phyloP scores from a whole-genome alignment of 1,140 invertebrate species.

The Heliconius eleuchia region DNA sequence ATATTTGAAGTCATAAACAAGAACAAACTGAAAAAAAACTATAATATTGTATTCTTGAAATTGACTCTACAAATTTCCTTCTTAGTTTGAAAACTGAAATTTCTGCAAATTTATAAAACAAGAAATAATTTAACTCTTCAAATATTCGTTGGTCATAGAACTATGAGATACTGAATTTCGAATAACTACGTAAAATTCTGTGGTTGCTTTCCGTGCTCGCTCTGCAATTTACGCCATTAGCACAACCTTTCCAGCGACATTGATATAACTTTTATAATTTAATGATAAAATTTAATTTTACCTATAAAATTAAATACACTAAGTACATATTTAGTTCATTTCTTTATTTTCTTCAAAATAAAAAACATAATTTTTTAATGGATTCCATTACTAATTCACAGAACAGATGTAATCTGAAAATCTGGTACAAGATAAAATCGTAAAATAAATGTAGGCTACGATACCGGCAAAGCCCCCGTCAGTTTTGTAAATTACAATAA shows the following conservation, averaged over 20 bases:
- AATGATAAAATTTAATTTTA: constrained; percentile 3
- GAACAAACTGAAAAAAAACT: not conserved
- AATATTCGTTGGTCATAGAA: constrained; percentile 47
- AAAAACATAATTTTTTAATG: not conserved
- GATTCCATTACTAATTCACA: constrained; percentile 22
- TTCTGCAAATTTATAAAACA: constrained; percentile 26
- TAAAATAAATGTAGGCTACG: constrained; percentile 58
- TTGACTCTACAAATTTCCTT: not conserved
- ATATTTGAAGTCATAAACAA: too few relatives aligned
- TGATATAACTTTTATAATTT: constrained; percentile 26
- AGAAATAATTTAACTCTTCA: constrained; percentile 28
- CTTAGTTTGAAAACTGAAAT: not conserved
- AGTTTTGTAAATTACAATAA: constrained; percentile 79
- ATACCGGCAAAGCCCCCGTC: constrained; percentile 66
- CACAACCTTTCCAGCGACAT: constrained; percentile 35
- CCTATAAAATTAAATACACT: not conserved
- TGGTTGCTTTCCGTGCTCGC: constrained; percentile 55
- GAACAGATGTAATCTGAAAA: constrained; percentile 26
- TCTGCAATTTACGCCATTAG: constrained; percentile 69
- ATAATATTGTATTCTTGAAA: not conserved
- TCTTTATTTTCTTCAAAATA: not conserved
- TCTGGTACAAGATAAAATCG: constrained; percentile 42
- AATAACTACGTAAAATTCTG: constrained; percentile 67
- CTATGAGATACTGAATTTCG: constrained; percentile 70
- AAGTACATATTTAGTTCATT: not conserved